Base-by-base conservation (phyloP, 2,888 invertebrate genomes). In the Poecilobothrus nobilitatus region DNA sequence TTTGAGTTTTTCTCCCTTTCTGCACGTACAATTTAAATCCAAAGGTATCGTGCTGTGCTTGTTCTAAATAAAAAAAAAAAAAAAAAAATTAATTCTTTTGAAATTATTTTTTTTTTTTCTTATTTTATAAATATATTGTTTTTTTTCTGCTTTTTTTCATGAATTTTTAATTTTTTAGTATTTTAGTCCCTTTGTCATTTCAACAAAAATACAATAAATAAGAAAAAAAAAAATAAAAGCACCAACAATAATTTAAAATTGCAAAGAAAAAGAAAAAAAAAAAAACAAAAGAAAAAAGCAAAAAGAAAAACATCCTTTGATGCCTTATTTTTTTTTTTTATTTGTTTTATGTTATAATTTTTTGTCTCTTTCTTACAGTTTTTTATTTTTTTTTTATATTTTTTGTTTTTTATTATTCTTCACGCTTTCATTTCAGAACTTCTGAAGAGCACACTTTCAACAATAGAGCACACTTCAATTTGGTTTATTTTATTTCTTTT, bases 361-460 rank as follows among this genome's bases (percentile, higher is more conserved):
- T 41, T 41, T 41, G 27, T 41, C 15, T 41, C 41, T 41, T 41
- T 41, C 41, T 12, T 41, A 5, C 15, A 15, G 2, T 41, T 6
- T 6, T 15, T 41, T 41, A 5, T 12, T 41, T 41, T 41, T 9
- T 41, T 41, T 8, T 41, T 37, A 37, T 53, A 15, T 53, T 18
- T 8, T 53, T 53, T 53, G 7, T 6, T 53, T 53, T 15, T 53
- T n/a, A 53, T 53, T 53, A 53, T 53, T 53, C 53, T 53, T 53
- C 53, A 53, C 53, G 53, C 53, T 53, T 53, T 12, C 53, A 53
- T 53, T 53, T 53, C 18, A 53, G 53, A 53, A 53, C 53, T 53
- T 53, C 53, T 53, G 53, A 53, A 53, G 53, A 53, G 53, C 53
- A 53, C 18, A 53, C 53, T 53, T 18, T 53, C 7, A 53, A 53